These are phyloP conservation scores for Callospermophilus lateralis DNA, from an alignment of 2,113 vertebrate genomes.

Conservation along the genomic window DNA sequence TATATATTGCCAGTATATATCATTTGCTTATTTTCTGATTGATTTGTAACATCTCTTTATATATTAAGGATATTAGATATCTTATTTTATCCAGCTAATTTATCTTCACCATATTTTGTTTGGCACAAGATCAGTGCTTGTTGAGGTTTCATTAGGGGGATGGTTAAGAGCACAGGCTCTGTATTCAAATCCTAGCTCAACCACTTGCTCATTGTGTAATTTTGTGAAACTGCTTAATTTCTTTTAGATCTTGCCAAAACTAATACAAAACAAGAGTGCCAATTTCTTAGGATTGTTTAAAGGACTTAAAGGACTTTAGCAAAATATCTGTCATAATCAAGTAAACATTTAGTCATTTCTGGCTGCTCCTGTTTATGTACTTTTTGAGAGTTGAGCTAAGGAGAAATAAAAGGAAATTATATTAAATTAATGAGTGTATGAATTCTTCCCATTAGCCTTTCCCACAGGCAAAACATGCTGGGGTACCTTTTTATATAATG, in stretches of 20 bases:
- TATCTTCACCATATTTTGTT: not conserved
- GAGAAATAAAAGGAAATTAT: constrained; percentile 9
- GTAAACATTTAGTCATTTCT: not conserved
- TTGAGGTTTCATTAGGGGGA: not conserved
- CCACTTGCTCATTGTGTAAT: not conserved
- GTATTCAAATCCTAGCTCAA: not conserved
- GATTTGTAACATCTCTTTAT: too few species aligned
- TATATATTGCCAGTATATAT: too few species aligned
- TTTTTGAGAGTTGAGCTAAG: constrained; percentile 4
- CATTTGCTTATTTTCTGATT: too few species aligned
- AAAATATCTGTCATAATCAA: constrained; percentile 1
- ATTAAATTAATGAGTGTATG: not conserved
- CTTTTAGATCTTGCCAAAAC: not conserved
- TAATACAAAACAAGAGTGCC: not conserved
- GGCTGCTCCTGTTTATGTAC: not conserved
- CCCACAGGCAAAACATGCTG: constrained; percentile 41
- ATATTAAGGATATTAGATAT: too few species aligned
- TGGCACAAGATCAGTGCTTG: not conserved
- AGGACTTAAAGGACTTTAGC: not conserved
- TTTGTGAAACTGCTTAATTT: not conserved
- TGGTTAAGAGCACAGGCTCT: not conserved
- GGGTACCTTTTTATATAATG: not conserved
- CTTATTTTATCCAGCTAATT: too few species aligned
- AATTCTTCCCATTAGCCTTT: constrained; percentile 48
- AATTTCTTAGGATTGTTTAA: not conserved